These are phyloP conservation scores for Rafetus swinhoei DNA, from an alignment of 2,113 vertebrate genomes.

Conservation along the genomic window DNA sequence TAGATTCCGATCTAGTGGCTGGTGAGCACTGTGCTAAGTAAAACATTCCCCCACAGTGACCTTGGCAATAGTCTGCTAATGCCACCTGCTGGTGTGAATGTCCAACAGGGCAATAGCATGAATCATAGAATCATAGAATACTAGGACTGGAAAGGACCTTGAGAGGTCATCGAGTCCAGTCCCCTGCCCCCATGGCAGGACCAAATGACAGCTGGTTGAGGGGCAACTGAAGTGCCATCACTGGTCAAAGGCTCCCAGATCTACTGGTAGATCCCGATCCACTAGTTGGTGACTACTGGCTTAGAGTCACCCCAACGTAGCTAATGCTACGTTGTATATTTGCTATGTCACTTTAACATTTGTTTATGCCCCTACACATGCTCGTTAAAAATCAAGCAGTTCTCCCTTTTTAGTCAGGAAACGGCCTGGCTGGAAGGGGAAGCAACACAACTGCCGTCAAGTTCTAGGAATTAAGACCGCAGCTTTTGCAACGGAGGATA, in stretches of 20 bases:
- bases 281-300: neutral
- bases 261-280: neutral
- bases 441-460: neutral
- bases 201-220: no score
- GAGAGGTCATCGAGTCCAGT: no score
- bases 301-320: neutral
- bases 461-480: neutral
- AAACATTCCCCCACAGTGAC: neutral
- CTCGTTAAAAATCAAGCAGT: neutral
- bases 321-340: no score
- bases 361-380: neutral
- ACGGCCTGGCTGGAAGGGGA: neutral
- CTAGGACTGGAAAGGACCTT: no score
- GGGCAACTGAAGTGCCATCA: no score
- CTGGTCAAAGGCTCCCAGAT: no score
- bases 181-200: no score
- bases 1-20: neutral
- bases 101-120: neutral
- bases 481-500: neutral
- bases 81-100: neutral
- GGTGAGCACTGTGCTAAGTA: no score
- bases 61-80: neutral
- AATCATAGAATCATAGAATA: no score
- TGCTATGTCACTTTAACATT: neutral
- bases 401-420: slow-evolving; percentile 28